Conservation (phyloP, 2,888 invertebrate genomes). For the Orthosia gothica region DNA sequence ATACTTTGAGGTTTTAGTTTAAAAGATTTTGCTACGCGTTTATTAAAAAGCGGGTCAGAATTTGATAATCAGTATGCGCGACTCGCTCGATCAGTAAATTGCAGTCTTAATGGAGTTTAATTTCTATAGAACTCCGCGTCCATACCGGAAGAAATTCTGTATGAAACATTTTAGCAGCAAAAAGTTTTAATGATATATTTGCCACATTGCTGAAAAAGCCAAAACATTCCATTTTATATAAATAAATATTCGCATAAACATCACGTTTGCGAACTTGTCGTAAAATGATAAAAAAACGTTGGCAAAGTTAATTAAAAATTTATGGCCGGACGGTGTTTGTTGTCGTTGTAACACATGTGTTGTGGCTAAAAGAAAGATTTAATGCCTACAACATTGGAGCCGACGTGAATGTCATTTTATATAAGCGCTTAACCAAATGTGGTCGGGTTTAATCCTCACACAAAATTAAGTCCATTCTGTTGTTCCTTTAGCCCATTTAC, state of each 20-base stretch:
- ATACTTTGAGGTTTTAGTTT: not conserved
- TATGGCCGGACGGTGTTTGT: constrained; percentile 58
- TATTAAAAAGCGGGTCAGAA: not conserved
- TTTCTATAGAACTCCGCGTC: constrained; percentile 3
- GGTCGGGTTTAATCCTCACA: constrained; percentile 29
- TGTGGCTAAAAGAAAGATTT: constrained; percentile 54
- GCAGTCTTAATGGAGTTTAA: constrained; percentile 3
- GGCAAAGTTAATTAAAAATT: constrained; percentile 60
- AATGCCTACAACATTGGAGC: constrained; percentile 35
- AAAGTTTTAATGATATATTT: constrained; percentile 20
- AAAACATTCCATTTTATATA: constrained; percentile 32
- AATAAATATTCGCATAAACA: constrained; percentile 59
- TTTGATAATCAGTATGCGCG: constrained; percentile 9
- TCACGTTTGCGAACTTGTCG: constrained; percentile 40
- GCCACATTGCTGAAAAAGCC: constrained; percentile 15
- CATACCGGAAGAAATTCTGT: constrained; percentile 17
- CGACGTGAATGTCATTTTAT: constrained; percentile 41
- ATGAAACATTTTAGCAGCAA: not conserved
- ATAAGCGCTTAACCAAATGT: constrained; percentile 33
- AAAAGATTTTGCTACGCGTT: not conserved
- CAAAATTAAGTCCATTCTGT: constrained; percentile 9
- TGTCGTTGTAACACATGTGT: constrained; percentile 51
- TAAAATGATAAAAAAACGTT: constrained; percentile 56
- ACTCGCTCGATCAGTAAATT: constrained; percentile 13
- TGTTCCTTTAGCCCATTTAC: not conserved